Evolutionary conservation across 2,113 vertebrate genomes (phyloP).

Genomic region (Corydoras maculifer): DNA sequence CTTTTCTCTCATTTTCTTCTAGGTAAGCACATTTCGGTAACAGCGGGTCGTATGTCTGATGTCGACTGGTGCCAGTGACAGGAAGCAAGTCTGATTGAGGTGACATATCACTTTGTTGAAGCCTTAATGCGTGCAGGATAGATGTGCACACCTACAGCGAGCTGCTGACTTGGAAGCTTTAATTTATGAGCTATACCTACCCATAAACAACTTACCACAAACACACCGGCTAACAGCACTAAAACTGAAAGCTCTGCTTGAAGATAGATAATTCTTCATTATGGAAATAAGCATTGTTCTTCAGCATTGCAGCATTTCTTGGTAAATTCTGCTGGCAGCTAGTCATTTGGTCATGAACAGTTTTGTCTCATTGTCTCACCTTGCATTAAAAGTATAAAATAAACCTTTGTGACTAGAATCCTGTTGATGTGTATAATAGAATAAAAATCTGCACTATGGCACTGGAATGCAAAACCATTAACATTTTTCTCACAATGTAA

Average conservation of each 20-base stretch:
- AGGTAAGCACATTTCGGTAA: constrained; percentile 69
- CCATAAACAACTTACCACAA: constrained; percentile 66
- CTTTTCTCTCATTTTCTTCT: constrained; percentile 61
- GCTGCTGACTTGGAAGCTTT: constrained; percentile 57
- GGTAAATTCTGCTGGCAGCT: neutral
- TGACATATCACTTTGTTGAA: constrained; percentile 58
- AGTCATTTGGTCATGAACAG: too few species aligned
- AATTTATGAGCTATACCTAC: constrained; percentile 64
- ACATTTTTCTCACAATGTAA: too few species aligned
- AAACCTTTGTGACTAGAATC: too few species aligned
- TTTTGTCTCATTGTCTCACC: too few species aligned
- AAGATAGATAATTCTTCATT: constrained; percentile 44
- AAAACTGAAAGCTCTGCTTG: constrained; percentile 53
- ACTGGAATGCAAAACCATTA: too few species aligned
- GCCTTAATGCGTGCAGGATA: constrained; percentile 54
- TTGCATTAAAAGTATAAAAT: too few species aligned
- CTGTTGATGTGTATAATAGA: too few species aligned
- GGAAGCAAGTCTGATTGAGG: constrained; percentile 65
- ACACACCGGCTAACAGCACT: constrained; percentile 53
- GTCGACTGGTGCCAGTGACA: constrained; percentile 48
- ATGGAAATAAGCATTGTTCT: constrained; percentile 20
- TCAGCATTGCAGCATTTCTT: constrained; percentile 1
- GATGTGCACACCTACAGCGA: constrained; percentile 45
- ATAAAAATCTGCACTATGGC: too few species aligned
- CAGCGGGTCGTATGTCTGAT: constrained; percentile 37